These are phyloP conservation scores for Morbakka virulenta DNA, from an alignment of 30 jellyfish, hydroid and myxozoan genomes.

Conservation along the genomic window DNA sequence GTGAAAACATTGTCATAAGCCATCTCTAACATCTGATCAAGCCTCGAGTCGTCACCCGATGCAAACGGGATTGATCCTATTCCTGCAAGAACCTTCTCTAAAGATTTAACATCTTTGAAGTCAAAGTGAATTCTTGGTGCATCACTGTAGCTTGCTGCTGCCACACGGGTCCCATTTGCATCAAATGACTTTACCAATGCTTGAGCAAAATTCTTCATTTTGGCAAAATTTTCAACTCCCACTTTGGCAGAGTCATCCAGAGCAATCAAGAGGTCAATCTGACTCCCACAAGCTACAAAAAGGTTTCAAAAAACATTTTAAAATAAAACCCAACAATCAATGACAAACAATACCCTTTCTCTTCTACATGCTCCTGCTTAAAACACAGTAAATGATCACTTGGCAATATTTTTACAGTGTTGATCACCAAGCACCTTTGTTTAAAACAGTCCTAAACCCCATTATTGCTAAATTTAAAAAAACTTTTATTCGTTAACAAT, in stretches of 20 bases:
- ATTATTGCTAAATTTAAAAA: no score
- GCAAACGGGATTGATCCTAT: constrained; percentile 65
- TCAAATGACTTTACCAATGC: constrained; percentile 54
- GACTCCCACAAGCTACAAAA: constrained; percentile 64
- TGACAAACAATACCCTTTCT: background rate
- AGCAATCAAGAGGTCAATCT: constrained; percentile 68
- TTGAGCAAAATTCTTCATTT: constrained; percentile 64
- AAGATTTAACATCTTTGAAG: constrained; percentile 18
- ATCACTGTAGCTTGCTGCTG: constrained; percentile 90
- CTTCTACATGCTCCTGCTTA: background rate
- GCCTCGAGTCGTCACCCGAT: constrained; percentile 74
- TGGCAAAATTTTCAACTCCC: constrained; percentile 68
- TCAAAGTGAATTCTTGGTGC: constrained; percentile 67
- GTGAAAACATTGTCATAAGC: constrained; percentile 65
- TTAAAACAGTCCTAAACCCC: no score
- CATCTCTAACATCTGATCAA: constrained; percentile 73
- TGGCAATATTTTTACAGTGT: no score
- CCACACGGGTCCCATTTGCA: constrained; percentile 68
- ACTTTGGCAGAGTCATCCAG: constrained; percentile 82
- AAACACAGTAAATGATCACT: no score
- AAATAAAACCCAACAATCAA: background rate
- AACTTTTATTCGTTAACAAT: no score
- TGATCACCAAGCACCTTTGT: no score
- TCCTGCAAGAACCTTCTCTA: constrained; percentile 36
- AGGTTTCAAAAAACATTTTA: background rate